These are phyloP conservation scores for Solea senegalensis DNA, from an alignment of 2,113 vertebrate genomes.

Conservation along the genomic window DNA sequence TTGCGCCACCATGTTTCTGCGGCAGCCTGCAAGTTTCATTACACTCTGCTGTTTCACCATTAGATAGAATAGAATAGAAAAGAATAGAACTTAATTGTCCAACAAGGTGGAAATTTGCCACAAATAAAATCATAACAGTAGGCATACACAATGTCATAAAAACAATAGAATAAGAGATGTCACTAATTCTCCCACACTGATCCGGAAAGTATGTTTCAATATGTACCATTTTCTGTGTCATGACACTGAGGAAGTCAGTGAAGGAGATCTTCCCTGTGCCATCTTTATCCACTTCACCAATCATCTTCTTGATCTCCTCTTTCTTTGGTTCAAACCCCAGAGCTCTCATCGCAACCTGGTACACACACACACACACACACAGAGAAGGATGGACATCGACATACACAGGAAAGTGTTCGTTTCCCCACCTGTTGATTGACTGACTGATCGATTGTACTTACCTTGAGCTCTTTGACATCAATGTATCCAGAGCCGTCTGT, in stretches of 20 bases:
- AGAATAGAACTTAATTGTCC: no score
- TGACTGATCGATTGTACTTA: conserved; percentile 22
- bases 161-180: no score
- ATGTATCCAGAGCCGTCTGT: conserved; percentile 88
- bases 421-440: neutral
- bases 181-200: neutral
- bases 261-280: conserved; percentile 92
- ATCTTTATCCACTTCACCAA: conserved; percentile 89
- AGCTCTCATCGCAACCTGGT: conserved; percentile 92
- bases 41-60: no score
- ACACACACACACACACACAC: neutral
- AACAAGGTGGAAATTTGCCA: no score
- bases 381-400: neutral
- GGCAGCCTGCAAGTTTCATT: no score
- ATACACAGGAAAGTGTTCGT: neutral
- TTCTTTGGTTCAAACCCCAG: conserved; percentile 95
- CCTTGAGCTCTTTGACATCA: conserved; percentile 92
- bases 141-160: no score
- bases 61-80: no score
- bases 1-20: no score
- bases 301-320: conserved; percentile 94
- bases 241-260: conserved; percentile 86
- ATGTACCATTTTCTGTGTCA: conserved; percentile 94
- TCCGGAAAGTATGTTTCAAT: neutral
- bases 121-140: no score